These are phyloP conservation scores for Drosophila parvula DNA, from an alignment of 1,140 invertebrate genomes.

Conservation along the genomic window DNA sequence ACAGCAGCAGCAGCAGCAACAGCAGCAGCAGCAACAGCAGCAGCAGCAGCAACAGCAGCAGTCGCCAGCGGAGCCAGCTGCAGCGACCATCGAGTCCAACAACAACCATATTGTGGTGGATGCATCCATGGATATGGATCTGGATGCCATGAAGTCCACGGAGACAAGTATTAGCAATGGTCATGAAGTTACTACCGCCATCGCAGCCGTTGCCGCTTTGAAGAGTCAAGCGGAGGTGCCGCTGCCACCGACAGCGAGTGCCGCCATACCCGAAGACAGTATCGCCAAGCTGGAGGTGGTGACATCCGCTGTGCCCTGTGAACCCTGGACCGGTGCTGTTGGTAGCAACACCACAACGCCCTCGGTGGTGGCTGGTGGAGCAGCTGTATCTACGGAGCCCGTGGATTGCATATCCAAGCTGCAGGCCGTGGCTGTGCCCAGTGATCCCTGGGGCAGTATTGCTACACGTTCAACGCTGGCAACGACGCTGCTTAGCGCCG, in stretches of 20 bases:
- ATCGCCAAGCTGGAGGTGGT: constrained; percentile 84
- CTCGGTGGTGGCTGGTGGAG: constrained; percentile 23
- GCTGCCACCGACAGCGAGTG: constrained; percentile 71
- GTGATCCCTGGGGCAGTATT: constrained; percentile 84
- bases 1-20: constrained; percentile 63
- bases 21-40: constrained; percentile 62
- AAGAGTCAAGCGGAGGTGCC: constrained; percentile 76
- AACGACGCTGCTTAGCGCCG: constrained; percentile 84
- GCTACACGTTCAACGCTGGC: constrained; percentile 84
- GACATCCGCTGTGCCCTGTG: constrained; percentile 65
- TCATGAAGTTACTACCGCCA: constrained; percentile 78
- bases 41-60: constrained; percentile 61
- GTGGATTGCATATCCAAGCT: constrained; percentile 84
- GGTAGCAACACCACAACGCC: constrained; percentile 26
- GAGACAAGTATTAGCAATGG: constrained; percentile 76
- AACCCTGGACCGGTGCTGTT: constrained; percentile 59
- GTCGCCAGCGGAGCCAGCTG: constrained; percentile 30
- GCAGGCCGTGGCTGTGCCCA: constrained; percentile 85
- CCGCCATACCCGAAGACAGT: constrained; percentile 84
- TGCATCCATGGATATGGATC: constrained; percentile 26
- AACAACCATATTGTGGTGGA: constrained; percentile 68
- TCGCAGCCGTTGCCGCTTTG: constrained; percentile 14
- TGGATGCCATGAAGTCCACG: constrained; percentile 37
- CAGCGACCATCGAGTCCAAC: constrained; percentile 47
- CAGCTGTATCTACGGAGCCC: constrained; percentile 45